Evolutionary conservation across 2,113 vertebrate genomes (phyloP), one percentile per base, ranked within the genome.

Genomic region (Sylvietta virens): DNA sequence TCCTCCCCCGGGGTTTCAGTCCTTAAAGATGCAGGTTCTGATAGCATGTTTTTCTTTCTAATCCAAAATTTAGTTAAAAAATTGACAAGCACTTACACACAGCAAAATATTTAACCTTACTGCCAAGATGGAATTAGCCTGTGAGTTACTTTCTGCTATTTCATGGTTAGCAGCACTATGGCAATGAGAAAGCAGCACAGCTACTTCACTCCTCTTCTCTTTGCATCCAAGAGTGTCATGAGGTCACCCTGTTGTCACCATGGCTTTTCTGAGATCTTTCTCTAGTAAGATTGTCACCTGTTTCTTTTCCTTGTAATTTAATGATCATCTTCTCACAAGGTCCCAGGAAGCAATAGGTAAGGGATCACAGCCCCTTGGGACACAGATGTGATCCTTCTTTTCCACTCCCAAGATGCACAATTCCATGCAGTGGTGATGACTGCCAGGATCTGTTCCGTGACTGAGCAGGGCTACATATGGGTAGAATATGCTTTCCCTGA

Each of bases 1-100:
- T 95, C 96, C 95, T 97, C 95, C 95, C 93, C 96, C 95, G 48
- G 95, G 96, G 95, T 96, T 96, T 97, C 84, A 95, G 96, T 95
- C 96, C 95, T 97, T 97, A 96, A 96, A 96, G 96, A 95, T 95
- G 95, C 86, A 95, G 92, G 95, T 95, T 96, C 95, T 95, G 96
- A 97, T 97, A 95, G 70, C 91, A 72, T 96, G 84, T 95, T 97
- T 97, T 96, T 91, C 94, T 96, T 95, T 97, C 83, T 73, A 94
- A 95, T 95, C 86, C 93, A 96, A 95, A 97, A 92, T 95, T 89
- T 79, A 89, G 70, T 89, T 89, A 44, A 96, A 95, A 97, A 97
- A 94, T 82, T 93, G 95, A 94, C 92, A 88, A 95, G 86, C 72
- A 23, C 86, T 94, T 95, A 95, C 60, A 88, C 67, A 78, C 69